Evolutionary conservation across 30 jellyfish, hydroid and myxozoan species (phyloP), one percentile per base, ranked within the genome.

Genomic region (Aurelia sp.): DNA sequence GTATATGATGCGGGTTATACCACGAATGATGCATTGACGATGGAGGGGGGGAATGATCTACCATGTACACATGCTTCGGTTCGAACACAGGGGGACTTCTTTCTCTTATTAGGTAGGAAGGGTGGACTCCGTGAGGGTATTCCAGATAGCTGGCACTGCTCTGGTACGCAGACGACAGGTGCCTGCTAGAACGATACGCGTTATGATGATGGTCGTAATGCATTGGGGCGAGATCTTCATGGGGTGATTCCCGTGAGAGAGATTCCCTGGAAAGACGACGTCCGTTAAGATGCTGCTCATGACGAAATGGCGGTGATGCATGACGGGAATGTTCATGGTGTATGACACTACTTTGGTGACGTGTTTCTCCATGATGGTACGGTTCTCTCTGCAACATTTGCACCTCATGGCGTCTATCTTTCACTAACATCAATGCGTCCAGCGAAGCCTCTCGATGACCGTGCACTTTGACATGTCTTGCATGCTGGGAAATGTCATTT

Each of bases 21-120:
- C 75, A 81, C 21, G 69, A 57, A 53, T 55, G 66, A 22, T 73
- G 84, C 51, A 81, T 67, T 10, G 84, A 41, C 13, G 84, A 48
- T 18, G 76, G 68, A 30, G 72, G 71, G 21, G 91, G 84, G 0
- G 75, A 67, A 3, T 51, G 79, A 3, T 81, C 77, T 48, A 40
- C 18, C 70, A 16, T 37, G 11, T 15, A 18, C 27, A 70, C 37
- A 37, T 31, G 61, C 55, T 55, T 74, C 37, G 17, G 74, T 18
- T 75, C 86, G 65, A 52, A 75, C n/a, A 41, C 73, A 22, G 87
- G 76, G 16, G 66, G 62, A 69, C 20, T 18, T 22, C 17, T 21
- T 37, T 71, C 61, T 6, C 87, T 53, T 3, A 67, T 4, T 18
- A 22, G 63, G 11, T n/a, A 40, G 8, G 67, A 16, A 23, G 59